Conservation (phyloP, 2,797 vertebrate genomes). For the Chelon auratus region DNA sequence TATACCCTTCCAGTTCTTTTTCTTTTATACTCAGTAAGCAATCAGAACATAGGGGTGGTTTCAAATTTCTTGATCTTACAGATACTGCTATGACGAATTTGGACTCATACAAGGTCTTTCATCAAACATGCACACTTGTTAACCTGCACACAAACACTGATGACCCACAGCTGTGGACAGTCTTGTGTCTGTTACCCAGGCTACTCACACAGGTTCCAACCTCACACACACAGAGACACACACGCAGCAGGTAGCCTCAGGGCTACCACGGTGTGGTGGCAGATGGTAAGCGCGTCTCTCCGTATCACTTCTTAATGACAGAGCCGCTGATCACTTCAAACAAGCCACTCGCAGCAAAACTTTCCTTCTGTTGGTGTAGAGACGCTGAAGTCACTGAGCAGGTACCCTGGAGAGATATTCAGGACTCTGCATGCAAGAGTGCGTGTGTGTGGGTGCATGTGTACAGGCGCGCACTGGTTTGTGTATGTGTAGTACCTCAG, state of each 20-base stretch:
- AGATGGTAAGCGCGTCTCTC: constrained; percentile 58
- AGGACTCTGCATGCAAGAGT: constrained; percentile 22
- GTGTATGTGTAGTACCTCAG: constrained; percentile 8
- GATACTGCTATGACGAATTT: constrained; percentile 17
- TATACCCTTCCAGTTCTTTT: neutral
- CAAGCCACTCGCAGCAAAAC: constrained; percentile 54
- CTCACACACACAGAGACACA: constrained; percentile 7
- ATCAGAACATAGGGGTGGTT: neutral
- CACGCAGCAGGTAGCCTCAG: constrained; percentile 47
- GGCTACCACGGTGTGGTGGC: constrained; percentile 73
- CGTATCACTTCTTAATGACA: constrained; percentile 52
- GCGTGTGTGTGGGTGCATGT: constrained; percentile 14
- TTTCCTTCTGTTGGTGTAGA: constrained; percentile 56
- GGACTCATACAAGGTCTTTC: neutral
- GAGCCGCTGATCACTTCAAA: constrained; percentile 64
- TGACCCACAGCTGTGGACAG: constrained; percentile 41
- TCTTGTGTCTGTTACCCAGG: constrained; percentile 6
- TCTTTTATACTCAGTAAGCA: constrained; percentile 7
- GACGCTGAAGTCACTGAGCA: constrained; percentile 58
- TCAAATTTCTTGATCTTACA: neutral
- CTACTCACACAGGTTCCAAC: constrained; percentile 14
- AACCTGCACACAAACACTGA: constrained; percentile 14
- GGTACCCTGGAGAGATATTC: constrained; percentile 57
- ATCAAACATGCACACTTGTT: constrained; percentile 7
- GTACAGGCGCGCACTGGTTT: constrained; percentile 22